A percentile compares a stretch with the other conserved stretches of the same genome.
These are phyloP conservation scores for Stegastes partitus DNA, from an alignment of 2,113 vertebrate species.

Conservation along the genomic window DNA sequence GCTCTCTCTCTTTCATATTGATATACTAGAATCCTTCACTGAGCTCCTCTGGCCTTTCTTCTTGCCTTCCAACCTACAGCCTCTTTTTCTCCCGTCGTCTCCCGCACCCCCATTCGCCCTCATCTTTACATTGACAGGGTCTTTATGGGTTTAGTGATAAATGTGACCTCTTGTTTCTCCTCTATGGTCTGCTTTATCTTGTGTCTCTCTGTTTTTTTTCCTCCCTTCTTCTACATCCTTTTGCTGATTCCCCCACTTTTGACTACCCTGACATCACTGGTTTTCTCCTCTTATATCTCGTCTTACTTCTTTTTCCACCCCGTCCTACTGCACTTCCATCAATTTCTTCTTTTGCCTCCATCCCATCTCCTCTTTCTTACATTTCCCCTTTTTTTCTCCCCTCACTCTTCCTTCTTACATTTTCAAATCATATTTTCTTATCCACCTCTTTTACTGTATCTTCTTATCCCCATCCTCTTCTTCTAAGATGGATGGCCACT, in stretches of 20 bases:
- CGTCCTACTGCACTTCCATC: neutral
- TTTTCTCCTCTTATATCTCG: neutral
- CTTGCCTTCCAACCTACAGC: neutral
- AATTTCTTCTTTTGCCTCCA: neutral
- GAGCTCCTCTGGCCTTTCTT: constrained; percentile 28
- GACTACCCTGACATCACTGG: neutral
- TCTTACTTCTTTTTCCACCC: neutral
- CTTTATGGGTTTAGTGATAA: constrained; percentile 40
- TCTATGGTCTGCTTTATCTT: constrained; percentile 6
- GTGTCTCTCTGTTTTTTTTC: constrained; percentile 6
- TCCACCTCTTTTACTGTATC: neutral
- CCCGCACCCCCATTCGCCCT: neutral
- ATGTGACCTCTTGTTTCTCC: constrained; percentile 40
- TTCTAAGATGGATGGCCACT: constrained; percentile 42
- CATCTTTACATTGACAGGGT: constrained; percentile 18
- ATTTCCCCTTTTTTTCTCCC: too few species aligned
- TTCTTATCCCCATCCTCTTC: neutral
- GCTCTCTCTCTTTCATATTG: constrained; percentile 24
- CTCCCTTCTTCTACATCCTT: neutral
- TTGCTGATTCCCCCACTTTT: neutral
- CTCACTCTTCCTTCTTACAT: neutral
- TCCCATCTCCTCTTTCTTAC: too few species aligned
- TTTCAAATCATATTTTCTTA: neutral
- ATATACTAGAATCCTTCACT: constrained; percentile 45
- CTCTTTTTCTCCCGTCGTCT: neutral